Conservation (phyloP, 2,797 vertebrate species). For the Xyrichtys novacula region DNA sequence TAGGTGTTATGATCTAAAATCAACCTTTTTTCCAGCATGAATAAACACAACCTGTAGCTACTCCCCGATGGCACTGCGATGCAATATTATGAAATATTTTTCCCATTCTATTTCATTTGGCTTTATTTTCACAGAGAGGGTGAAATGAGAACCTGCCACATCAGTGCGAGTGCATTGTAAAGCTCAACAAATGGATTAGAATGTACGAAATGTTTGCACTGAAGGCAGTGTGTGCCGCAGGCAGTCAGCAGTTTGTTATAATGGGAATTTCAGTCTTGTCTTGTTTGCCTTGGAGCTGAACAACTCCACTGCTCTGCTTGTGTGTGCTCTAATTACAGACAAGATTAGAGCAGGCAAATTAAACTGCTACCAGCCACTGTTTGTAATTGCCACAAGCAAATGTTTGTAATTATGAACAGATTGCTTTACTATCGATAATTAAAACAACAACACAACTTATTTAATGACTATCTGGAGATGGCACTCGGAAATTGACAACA, state of each 20-base stretch:
- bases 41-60: conserved; percentile 52
- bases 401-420: conserved; percentile 93
- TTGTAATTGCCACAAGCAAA: conserved; percentile 92
- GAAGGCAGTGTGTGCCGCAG: conserved; percentile 70
- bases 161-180: conserved; percentile 63
- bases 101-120: conserved; percentile 61
- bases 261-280: conserved; percentile 83
- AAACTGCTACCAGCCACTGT: conserved; percentile 89
- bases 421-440: conserved; percentile 91
- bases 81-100: conserved; percentile 66
- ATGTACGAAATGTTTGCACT: conserved; percentile 75
- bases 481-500: conserved; percentile 82
- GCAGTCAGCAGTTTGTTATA: conserved; percentile 80
- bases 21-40: conserved; percentile 40
- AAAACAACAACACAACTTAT: conserved; percentile 90
- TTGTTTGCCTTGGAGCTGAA: conserved; percentile 86
- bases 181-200: conserved; percentile 82
- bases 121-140: conserved; percentile 42
- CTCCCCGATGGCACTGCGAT: conserved; percentile 22
- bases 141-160: conserved; percentile 71
- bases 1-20: conserved; percentile 46
- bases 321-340: conserved; percentile 91
- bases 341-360: conserved; percentile 89
- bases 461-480: conserved; percentile 87
- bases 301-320: conserved; percentile 84